Evolutionary conservation across 2,888 invertebrate genomes (phyloP).

Genomic region (Caenorhabditis zanzibari): DNA sequence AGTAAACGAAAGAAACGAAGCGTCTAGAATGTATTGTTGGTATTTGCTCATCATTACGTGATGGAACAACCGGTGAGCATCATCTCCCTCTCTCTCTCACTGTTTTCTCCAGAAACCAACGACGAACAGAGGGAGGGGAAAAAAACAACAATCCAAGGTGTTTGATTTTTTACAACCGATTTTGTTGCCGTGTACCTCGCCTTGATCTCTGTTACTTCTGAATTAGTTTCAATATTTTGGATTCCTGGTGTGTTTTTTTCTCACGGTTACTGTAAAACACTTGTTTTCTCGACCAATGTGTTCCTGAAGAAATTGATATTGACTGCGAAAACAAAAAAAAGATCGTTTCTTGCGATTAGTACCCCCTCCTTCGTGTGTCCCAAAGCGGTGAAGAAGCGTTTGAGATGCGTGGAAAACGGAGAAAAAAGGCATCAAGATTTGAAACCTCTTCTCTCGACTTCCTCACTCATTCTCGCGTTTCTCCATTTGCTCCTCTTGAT

Average conservation of each 20-base stretch:
- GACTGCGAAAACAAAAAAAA: constrained; percentile 27
- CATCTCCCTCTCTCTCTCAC: constrained; percentile 4
- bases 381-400: constrained; percentile 31
- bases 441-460: constrained; percentile 40
- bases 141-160: constrained; percentile 22
- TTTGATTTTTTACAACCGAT: constrained; percentile 25
- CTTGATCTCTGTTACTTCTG: constrained; percentile 9
- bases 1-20: constrained; percentile 27
- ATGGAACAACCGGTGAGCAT: constrained; percentile 11
- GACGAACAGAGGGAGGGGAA: not conserved
- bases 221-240: constrained; percentile 1
- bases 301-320: constrained; percentile 30
- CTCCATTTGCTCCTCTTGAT: constrained; percentile 37
- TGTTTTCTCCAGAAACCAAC: constrained; percentile 4
- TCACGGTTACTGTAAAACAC: constrained; percentile 1
- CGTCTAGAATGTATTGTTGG: constrained; percentile 39
- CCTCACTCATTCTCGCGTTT: constrained; percentile 32
- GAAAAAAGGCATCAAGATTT: constrained; percentile 60
- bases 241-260: not conserved
- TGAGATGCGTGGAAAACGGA: constrained; percentile 36
- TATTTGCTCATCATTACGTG: constrained; percentile 36
- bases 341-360: constrained; percentile 63
- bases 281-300: not conserved
- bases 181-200: not conserved
- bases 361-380: constrained; percentile 23